Conservation (phyloP, 2,113 vertebrate genomes). For the Sisor rabdophorus region DNA sequence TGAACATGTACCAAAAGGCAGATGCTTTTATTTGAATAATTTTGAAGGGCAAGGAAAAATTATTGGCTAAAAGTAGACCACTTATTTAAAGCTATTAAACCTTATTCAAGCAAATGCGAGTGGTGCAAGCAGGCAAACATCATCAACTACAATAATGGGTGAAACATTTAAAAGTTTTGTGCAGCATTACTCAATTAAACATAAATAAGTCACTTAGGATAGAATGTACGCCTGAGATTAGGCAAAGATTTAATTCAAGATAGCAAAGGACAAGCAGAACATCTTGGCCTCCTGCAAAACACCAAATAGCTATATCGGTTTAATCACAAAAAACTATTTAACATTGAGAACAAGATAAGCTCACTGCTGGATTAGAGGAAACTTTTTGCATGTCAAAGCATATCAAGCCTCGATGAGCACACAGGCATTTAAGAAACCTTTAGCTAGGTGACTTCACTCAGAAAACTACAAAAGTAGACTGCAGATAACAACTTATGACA, state of each 20-base stretch:
- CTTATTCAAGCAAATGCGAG: no score
- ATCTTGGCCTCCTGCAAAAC: conserved; percentile 58
- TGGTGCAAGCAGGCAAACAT: no score
- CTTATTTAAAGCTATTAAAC: no score
- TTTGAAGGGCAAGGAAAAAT: background rate
- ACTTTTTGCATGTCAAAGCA: conserved; percentile 59
- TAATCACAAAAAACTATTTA: conserved; percentile 54
- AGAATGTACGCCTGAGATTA: background rate
- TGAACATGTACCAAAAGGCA: background rate
- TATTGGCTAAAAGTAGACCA: background rate
- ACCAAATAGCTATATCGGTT: conserved; percentile 58
- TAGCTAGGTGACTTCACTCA: background rate
- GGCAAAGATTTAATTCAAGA: background rate
- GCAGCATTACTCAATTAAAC: background rate
- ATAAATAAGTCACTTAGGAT: background rate
- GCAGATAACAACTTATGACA: background rate
- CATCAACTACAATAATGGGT: background rate
- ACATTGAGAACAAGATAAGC: conserved; percentile 61
- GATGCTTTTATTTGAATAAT: background rate
- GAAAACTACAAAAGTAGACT: conserved; percentile 5
- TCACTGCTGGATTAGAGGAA: conserved; percentile 68
- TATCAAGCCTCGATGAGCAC: conserved; percentile 54
- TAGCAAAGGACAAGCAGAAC: background rate
- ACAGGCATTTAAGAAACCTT: conserved; percentile 42
- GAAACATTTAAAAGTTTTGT: background rate